A percentile compares a stretch with the other conserved stretches of the same genome.
These are phyloP conservation scores for Zoanthus sociatus DNA, from an alignment of 92 coral and sea anemone genomes.

Conservation along the genomic window DNA sequence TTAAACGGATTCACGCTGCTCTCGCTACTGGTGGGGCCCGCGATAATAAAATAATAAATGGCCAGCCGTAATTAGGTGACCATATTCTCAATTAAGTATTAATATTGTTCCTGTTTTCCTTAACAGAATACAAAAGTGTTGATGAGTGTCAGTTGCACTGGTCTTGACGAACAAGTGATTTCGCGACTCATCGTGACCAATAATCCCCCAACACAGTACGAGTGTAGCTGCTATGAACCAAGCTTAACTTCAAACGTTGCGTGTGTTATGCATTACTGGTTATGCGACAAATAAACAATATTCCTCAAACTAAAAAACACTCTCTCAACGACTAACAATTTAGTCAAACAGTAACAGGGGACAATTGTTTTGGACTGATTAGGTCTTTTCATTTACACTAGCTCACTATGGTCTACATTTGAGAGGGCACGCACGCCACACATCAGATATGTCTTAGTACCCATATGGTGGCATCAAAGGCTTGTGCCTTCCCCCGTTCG, in stretches of 20 bases:
- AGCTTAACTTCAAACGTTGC: not conserved
- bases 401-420: too few species aligned
- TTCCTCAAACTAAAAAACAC: not conserved
- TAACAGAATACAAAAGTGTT: conserved; percentile 11
- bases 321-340: not conserved
- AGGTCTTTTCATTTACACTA: too few species aligned
- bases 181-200: conserved; percentile 5
- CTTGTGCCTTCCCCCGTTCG: too few species aligned
- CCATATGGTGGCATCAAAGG: too few species aligned
- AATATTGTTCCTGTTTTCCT: not conserved
- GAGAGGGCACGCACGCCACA: too few species aligned
- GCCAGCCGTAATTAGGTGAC: too few species aligned
- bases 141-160: conserved; percentile 39
- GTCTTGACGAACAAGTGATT: not conserved
- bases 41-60: too few species aligned
- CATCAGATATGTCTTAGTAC: too few species aligned
- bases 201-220: not conserved
- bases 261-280: conserved; percentile 32
- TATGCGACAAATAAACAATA: conserved; percentile 14
- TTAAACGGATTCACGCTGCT: too few species aligned
- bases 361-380: too few species aligned
- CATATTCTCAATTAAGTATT: not conserved
- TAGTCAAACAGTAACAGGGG: too few species aligned
- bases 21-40: too few species aligned
- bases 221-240: conserved; percentile 1